Conservation (phyloP, 2,888 invertebrate genomes). For the Odontothrips loti region DNA sequence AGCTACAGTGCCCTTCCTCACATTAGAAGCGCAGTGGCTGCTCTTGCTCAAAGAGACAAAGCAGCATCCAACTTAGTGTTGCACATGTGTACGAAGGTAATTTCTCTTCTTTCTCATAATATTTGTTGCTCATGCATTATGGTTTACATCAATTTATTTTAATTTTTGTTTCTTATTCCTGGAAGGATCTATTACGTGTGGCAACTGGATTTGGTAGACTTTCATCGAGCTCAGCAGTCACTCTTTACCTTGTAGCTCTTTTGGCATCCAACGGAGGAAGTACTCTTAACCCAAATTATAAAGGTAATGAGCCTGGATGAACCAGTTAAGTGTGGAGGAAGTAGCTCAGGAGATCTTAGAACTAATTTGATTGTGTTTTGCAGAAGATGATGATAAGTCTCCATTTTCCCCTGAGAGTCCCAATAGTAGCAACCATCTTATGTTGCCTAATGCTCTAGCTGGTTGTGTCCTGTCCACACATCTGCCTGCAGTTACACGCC, state of each 20-base stretch:
- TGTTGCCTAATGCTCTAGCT: slow-evolving; percentile 57
- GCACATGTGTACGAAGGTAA: slow-evolving; percentile 55
- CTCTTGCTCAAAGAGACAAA: slow-evolving; percentile 53
- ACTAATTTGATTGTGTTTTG: too few relatives aligned
- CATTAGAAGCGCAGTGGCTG: slow-evolving; percentile 47
- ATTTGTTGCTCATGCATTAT: slow-evolving; percentile 27
- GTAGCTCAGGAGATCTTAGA: background rate
- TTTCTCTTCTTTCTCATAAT: slow-evolving; percentile 22
- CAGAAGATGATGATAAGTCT: background rate
- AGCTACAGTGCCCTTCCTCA: background rate
- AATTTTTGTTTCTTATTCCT: background rate
- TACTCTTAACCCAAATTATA: slow-evolving; percentile 35
- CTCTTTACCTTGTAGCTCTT: slow-evolving; percentile 57
- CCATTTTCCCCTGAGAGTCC: slow-evolving; percentile 17
- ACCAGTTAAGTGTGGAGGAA: slow-evolving; percentile 21
- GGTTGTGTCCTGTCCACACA: slow-evolving; percentile 56
- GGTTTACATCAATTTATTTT: background rate
- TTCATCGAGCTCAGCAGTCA: slow-evolving; percentile 52
- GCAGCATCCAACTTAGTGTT: slow-evolving; percentile 55
- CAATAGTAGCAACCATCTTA: slow-evolving; percentile 45
- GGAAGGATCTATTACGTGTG: slow-evolving; percentile 49
- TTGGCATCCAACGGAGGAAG: slow-evolving; percentile 50
- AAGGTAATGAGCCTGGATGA: slow-evolving; percentile 34
- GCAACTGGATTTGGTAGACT: slow-evolving; percentile 48
- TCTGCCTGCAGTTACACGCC: slow-evolving; percentile 51